phyloP scores from a whole-genome alignment of 2,113 vertebrate species.

The Thunnus thynnus region DNA sequence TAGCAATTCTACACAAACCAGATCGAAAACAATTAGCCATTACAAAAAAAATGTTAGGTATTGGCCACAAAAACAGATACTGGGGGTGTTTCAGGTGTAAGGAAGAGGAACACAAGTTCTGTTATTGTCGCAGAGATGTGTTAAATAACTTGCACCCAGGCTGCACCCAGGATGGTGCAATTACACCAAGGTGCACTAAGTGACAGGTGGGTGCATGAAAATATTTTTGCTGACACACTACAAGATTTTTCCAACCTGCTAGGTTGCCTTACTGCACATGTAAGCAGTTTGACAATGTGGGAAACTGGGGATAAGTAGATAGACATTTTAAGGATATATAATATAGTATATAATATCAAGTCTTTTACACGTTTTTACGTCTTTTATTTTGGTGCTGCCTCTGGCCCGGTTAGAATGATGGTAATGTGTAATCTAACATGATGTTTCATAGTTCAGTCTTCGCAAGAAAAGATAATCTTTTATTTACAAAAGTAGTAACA shows the following conservation, averaged over 20 bases:
- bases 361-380: not conserved
- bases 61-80: not conserved
- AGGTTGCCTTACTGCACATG: not conserved
- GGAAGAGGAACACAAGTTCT: not conserved
- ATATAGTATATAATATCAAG: not conserved
- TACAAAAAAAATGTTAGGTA: not conserved
- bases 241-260: slow-evolving; percentile 12
- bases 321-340: not conserved
- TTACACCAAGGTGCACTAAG: slow-evolving; percentile 36
- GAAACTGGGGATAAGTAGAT: slow-evolving; percentile 11
- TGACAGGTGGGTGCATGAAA: slow-evolving; percentile 40
- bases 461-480: too few relatives aligned
- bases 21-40: not conserved
- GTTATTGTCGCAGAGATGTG: slow-evolving; percentile 32
- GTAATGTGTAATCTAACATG: not conserved
- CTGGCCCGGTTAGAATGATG: not conserved
- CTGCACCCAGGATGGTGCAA: slow-evolving; percentile 28
- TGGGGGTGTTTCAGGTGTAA: not conserved
- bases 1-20: not conserved
- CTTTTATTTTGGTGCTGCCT: not conserved
- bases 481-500: not conserved
- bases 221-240: slow-evolving; percentile 31
- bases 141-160: slow-evolving; percentile 49
- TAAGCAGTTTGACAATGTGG: slow-evolving; percentile 1
- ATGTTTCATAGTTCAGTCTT: too few relatives aligned